These are phyloP conservation scores for Bubo scandiacus DNA, from an alignment of 2,113 vertebrate species.

Conservation along the genomic window DNA sequence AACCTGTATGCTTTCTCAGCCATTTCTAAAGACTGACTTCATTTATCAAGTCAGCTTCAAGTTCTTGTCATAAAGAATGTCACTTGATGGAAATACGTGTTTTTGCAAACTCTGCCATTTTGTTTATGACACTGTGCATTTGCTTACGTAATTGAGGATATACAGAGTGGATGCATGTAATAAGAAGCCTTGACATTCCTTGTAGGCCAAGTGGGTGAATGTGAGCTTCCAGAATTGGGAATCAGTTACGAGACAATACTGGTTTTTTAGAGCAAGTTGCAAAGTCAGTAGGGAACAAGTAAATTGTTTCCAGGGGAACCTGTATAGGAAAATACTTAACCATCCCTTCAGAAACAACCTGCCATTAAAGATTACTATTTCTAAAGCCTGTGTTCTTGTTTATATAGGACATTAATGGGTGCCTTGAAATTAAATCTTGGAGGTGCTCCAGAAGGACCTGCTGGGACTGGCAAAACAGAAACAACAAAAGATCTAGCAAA, in stretches of 20 bases:
- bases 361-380: neutral
- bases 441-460: constrained; percentile 93
- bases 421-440: constrained; percentile 92
- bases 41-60: neutral
- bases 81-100: neutral
- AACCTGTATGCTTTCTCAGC: neutral
- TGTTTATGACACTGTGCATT: neutral
- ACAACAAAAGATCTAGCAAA: constrained; percentile 96
- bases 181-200: neutral
- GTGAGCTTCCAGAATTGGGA: neutral
- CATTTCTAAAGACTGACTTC: neutral
- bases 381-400: neutral
- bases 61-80: neutral
- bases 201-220: neutral
- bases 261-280: neutral
- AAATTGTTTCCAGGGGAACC: neutral
- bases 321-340: neutral
- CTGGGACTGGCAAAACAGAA: constrained; percentile 96
- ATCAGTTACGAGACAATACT: neutral
- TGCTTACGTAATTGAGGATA: neutral
- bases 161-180: neutral
- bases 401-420: constrained; percentile 89
- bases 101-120: neutral
- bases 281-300: neutral
- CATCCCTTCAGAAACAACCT: neutral